These are phyloP conservation scores for Eutolmus rufibarbis DNA, from an alignment of 2,888 invertebrate species.

Conservation along the genomic window DNA sequence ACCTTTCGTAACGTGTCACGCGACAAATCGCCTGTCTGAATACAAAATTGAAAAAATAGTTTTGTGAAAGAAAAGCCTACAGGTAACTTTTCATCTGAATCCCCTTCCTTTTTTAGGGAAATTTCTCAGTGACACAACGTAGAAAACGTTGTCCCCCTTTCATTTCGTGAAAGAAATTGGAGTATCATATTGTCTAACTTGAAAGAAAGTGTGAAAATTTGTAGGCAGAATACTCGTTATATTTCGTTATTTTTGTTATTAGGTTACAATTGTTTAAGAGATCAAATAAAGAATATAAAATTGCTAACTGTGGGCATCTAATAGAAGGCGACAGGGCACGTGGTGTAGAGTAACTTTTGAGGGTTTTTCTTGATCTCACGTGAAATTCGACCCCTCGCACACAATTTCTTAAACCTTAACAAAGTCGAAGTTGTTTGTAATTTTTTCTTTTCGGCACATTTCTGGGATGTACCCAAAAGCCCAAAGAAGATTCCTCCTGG, in stretches of 20 bases:
- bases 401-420: not conserved
- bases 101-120: not conserved
- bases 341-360: not conserved
- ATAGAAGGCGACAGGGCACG: not conserved
- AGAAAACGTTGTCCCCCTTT: not conserved
- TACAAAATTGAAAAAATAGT: not conserved
- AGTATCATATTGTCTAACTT: not conserved
- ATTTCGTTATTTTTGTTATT: not conserved
- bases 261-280: not conserved
- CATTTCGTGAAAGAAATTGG: not conserved
- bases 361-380: not conserved
- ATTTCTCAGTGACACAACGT: not conserved
- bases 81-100: not conserved
- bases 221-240: not conserved
- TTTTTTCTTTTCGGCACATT: not conserved
- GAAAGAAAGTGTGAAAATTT: not conserved
- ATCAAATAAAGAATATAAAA: not conserved
- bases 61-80: not conserved
- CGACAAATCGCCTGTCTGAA: not conserved
- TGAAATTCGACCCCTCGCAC: not conserved
- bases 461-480: not conserved
- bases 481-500: not conserved
- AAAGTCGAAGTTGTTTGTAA: not conserved
- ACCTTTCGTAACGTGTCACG: not conserved
- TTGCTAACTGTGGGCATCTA: not conserved